Conservation (phyloP, 1,140 invertebrate genomes). For the Ptiloglossa arizonensis region DNA sequence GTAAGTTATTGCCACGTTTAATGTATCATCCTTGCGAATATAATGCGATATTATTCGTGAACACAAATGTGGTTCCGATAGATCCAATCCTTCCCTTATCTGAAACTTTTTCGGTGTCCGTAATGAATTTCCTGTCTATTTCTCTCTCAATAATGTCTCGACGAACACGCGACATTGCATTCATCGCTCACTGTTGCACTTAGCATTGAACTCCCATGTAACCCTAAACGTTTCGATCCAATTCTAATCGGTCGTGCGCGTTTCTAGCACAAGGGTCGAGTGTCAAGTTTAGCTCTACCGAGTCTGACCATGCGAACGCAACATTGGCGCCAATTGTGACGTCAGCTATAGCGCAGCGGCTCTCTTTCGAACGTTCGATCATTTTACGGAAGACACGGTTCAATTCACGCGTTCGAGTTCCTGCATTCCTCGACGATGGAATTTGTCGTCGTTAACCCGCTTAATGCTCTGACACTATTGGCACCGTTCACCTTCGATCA, state of each 20-base stretch:
- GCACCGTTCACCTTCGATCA: background rate
- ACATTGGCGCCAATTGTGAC: slow-evolving; percentile 36
- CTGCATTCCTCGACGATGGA: background rate
- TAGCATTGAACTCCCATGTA: slow-evolving; percentile 54
- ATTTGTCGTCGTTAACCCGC: background rate
- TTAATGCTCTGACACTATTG: too few species aligned
- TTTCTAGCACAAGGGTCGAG: slow-evolving; percentile 55
- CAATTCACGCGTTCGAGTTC: background rate
- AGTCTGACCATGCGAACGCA: slow-evolving; percentile 33
- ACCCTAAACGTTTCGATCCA: slow-evolving; percentile 51
- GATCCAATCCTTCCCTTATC: too few species aligned
- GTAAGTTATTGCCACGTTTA: too few species aligned
- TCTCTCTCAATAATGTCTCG: background rate
- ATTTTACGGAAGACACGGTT: background rate
- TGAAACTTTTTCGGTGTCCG: too few species aligned
- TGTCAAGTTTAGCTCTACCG: slow-evolving; percentile 57
- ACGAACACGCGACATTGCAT: slow-evolving; percentile 2
- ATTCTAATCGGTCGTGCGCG: slow-evolving; percentile 57
- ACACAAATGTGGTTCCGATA: too few species aligned
- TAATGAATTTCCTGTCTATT: too few species aligned
- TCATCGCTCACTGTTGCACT: slow-evolving; percentile 4
- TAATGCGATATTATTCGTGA: too few species aligned
- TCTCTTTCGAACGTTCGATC: background rate
- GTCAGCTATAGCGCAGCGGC: background rate
- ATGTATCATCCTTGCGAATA: too few species aligned